Evolutionary conservation across 1,140 invertebrate genomes (phyloP).

Genomic region (Caenorhabditis brenneri): DNA sequence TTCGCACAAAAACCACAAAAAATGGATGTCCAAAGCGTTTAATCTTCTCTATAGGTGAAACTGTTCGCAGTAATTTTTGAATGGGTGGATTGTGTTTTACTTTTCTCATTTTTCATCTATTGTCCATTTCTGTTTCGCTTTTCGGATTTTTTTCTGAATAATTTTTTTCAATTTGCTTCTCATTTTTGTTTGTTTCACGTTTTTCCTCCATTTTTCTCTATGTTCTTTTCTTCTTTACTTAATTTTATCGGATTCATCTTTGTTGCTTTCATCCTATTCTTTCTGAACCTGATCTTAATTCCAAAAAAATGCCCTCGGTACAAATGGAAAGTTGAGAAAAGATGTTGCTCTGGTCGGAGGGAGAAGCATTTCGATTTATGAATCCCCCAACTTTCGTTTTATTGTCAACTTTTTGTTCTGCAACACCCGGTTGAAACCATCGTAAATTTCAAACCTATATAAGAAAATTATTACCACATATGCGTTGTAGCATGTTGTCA

Average conservation of each 20-base stretch:
- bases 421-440: background rate
- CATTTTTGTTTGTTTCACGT: background rate
- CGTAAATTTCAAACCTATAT: slow-evolving; percentile 18
- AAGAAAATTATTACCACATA: background rate
- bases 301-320: background rate
- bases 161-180: background rate
- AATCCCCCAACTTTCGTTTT: background rate
- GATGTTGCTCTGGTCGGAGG: background rate
- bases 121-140: background rate
- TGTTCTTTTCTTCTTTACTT: background rate
- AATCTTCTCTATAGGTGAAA: slow-evolving; percentile 12
- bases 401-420: slow-evolving; percentile 13
- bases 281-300: background rate
- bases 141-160: background rate
- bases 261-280: background rate
- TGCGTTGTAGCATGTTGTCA: background rate
- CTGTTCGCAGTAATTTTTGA: slow-evolving; percentile 20
- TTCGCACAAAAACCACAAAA: slow-evolving; percentile 8
- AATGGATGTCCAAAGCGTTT: background rate
- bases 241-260: background rate
- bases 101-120: background rate
- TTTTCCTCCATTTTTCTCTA: background rate
- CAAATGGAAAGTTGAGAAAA: background rate
- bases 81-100: background rate
- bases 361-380: slow-evolving; percentile 4